Conservation (phyloP, 2,113 vertebrate genomes). For the Cervus canadensis region DNA sequence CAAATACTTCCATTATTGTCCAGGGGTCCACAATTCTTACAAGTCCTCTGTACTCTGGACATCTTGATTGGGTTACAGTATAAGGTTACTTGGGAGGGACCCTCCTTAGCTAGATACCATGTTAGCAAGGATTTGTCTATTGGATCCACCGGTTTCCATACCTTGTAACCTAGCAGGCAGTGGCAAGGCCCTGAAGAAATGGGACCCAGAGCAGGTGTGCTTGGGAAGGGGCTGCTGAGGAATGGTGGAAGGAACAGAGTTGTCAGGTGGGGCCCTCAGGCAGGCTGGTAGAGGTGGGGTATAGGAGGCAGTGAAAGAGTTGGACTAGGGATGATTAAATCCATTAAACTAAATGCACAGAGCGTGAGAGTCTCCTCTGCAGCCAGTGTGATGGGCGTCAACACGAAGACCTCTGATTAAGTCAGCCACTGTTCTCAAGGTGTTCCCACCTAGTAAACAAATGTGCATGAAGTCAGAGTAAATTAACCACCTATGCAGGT, state of each 20-base stretch:
- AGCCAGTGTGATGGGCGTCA: not conserved
- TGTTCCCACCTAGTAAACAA: not conserved
- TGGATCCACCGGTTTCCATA: not conserved
- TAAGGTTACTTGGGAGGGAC: not conserved
- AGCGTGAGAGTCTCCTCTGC: not conserved
- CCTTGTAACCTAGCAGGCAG: not conserved
- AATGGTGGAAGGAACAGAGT: not conserved
- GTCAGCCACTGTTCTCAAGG: not conserved
- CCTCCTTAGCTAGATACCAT: not conserved
- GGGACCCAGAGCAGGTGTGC: not conserved
- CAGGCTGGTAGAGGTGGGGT: not conserved
- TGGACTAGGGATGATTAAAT: not conserved
- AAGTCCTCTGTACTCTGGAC: not conserved
- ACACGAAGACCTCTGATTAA: not conserved
- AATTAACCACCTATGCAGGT: not conserved
- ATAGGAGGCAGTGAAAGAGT: not conserved
- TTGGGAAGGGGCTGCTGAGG: not conserved
- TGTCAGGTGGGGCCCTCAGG: not conserved
- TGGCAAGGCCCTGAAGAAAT: not conserved
- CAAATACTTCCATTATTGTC: not conserved
- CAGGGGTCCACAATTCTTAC: not conserved
- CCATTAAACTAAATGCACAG: not conserved
- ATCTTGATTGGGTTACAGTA: not conserved
- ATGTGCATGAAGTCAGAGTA: not conserved
- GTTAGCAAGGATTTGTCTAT: not conserved